Percentiles rank a stretch among this genome's conserved stretches.
These are phyloP conservation scores for Matsumyia berberina DNA, from an alignment of 2,888 invertebrate species.

Conservation along the genomic window DNA sequence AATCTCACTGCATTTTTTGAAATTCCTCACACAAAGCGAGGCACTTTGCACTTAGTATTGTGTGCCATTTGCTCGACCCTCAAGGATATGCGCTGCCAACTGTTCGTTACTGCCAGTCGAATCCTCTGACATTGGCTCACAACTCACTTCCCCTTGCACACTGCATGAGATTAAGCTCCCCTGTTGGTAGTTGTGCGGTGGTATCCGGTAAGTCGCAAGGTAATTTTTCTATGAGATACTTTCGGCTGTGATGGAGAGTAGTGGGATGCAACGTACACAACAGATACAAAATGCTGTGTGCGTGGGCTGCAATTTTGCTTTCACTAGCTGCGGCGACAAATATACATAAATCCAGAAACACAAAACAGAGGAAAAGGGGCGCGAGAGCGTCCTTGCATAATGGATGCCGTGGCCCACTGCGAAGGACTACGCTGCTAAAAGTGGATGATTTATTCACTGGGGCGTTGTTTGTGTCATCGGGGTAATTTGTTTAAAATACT, in stretches of 20 bases:
- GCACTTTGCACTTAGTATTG: constrained; percentile 59
- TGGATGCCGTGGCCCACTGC: constrained; percentile 41
- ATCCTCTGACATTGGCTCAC: constrained; percentile 14
- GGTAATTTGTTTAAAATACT: constrained; percentile 75
- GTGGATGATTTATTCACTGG: constrained; percentile 72
- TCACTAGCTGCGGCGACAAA: constrained; percentile 56
- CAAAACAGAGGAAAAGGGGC: constrained; percentile 7
- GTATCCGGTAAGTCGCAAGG: constrained; percentile 44
- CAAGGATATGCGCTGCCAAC: neutral
- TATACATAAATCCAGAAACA: constrained; percentile 67
- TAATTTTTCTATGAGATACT: constrained; percentile 54
- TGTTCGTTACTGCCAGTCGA: constrained; percentile 40
- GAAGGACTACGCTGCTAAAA: constrained; percentile 56
- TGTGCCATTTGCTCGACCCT: constrained; percentile 9
- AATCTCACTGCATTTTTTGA: constrained; percentile 49
- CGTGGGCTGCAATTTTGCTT: constrained; percentile 53
- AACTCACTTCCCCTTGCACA: neutral
- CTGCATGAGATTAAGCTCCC: constrained; percentile 34
- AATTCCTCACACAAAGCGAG: constrained; percentile 24
- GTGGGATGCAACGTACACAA: constrained; percentile 21
- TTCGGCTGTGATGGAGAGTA: constrained; percentile 52
- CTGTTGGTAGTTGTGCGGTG: constrained; percentile 8
- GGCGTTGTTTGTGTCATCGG: constrained; percentile 70
- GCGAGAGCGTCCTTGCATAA: constrained; percentile 42
- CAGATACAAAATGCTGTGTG: constrained; percentile 45